Percentiles rank a stretch among this genome's conserved stretches.
Evolutionary conservation across 2,888 invertebrate genomes (phyloP).

Genomic region (Lydus trimaculatus): DNA sequence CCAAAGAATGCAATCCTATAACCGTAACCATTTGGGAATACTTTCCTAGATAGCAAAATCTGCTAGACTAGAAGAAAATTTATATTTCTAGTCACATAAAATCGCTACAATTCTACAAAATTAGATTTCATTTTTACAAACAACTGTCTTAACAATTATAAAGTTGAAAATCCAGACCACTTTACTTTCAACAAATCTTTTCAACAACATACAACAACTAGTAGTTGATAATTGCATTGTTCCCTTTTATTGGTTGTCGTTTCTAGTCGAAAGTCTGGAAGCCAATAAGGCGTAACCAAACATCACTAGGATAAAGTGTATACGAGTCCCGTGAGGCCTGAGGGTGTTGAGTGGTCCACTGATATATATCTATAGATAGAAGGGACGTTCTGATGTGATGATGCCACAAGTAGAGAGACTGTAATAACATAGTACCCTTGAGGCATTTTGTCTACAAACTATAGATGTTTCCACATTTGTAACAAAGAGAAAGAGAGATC

Average conservation of each 20-base stretch:
- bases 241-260: background rate
- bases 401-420: slow-evolving; percentile 31
- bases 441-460: slow-evolving; percentile 33
- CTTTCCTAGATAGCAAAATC: slow-evolving; percentile 5
- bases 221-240: background rate
- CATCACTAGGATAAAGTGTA: slow-evolving; percentile 50
- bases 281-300: slow-evolving; percentile 61
- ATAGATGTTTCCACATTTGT: slow-evolving; percentile 4
- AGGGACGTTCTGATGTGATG: slow-evolving; percentile 42
- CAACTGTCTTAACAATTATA: background rate
- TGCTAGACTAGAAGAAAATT: background rate
- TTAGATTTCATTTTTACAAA: background rate
- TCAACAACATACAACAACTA: background rate
- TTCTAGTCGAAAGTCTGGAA: slow-evolving; percentile 38
- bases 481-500: background rate
- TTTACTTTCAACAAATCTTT: background rate
- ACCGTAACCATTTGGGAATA: background rate
- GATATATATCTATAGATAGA: slow-evolving; percentile 34
- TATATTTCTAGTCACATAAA: background rate
- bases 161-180: background rate
- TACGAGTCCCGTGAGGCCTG: slow-evolving; percentile 55
- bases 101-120: background rate
- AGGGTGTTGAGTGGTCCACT: slow-evolving; percentile 57
- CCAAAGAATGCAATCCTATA: background rate
- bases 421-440: slow-evolving; percentile 40